Evolutionary conservation across 2,113 vertebrate species (phyloP).

Genomic region (Zeus faber): DNA sequence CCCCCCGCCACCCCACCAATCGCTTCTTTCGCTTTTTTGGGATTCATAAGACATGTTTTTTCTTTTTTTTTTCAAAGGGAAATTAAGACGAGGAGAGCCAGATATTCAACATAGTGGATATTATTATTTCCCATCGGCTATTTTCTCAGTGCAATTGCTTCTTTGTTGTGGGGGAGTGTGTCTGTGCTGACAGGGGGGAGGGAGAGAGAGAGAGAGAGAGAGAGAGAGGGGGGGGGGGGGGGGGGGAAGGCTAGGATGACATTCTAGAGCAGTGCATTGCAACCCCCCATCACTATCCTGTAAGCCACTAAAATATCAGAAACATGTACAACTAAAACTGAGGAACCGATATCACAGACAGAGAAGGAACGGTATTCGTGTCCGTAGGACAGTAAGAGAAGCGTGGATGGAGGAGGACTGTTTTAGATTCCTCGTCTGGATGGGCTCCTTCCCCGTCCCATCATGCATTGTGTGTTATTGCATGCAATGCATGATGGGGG

Average conservation of each 20-base stretch:
- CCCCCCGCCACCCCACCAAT: conserved; percentile 21
- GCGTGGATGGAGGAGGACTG: too few species aligned
- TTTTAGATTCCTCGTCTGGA: too few species aligned
- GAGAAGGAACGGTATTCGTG: too few species aligned
- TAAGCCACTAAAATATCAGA: too few species aligned
- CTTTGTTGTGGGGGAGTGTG: neutral
- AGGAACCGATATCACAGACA: too few species aligned
- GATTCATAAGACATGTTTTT: neutral
- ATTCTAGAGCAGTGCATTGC: too few species aligned
- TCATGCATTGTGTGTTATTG: too few species aligned
- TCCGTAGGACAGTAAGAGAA: too few species aligned
- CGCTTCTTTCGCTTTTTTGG: conserved; percentile 1
- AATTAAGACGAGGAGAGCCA: neutral
- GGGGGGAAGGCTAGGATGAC: neutral
- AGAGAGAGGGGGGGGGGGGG: neutral
- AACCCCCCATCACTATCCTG: too few species aligned
- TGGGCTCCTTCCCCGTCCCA: too few species aligned
- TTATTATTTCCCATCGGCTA: neutral
- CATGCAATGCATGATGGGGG: too few species aligned
- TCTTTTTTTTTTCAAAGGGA: neutral
- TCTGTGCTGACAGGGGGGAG: neutral
- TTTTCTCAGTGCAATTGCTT: neutral
- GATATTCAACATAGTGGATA: neutral
- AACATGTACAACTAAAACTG: too few species aligned
- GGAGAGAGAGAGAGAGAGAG: conserved; percentile 2